These are phyloP conservation scores for Merodon equestris DNA, from an alignment of 2,888 invertebrate genomes.

Conservation along the genomic window DNA sequence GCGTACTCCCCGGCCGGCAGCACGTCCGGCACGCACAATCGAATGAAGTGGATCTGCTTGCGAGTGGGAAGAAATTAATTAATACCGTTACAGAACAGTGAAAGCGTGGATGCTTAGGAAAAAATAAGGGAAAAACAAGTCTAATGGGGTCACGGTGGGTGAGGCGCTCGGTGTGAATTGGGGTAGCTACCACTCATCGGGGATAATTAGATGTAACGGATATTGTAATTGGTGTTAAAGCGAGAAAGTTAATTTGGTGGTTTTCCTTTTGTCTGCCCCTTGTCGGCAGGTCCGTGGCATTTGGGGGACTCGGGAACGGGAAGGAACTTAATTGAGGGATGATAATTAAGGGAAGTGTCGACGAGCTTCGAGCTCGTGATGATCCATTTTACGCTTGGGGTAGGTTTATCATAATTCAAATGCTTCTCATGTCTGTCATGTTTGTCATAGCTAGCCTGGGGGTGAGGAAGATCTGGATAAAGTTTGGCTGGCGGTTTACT, in stretches of 20 bases:
- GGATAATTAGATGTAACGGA: slow-evolving; percentile 79
- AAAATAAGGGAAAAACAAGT: slow-evolving; percentile 50
- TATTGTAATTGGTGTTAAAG: slow-evolving; percentile 79
- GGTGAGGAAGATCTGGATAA: too few species aligned
- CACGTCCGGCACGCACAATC: background rate
- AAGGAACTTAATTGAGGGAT: slow-evolving; percentile 66
- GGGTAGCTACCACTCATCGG: slow-evolving; percentile 48
- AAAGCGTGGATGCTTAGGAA: slow-evolving; percentile 39
- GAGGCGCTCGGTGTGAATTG: background rate
- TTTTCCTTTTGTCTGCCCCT: slow-evolving; percentile 46
- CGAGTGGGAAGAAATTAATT: slow-evolving; percentile 65
- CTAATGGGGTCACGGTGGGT: background rate
- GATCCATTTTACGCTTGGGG: slow-evolving; percentile 36
- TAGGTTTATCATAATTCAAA: slow-evolving; percentile 32
- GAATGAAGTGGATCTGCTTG: background rate
- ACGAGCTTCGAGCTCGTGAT: background rate
- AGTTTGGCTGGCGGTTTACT: background rate
- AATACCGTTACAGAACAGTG: slow-evolving; percentile 51
- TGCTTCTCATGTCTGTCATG: background rate
- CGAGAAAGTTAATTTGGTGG: slow-evolving; percentile 75
- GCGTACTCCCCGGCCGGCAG: background rate
- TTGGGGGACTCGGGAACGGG: slow-evolving; percentile 9
- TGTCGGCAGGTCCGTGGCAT: too few species aligned
- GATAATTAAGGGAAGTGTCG: slow-evolving; percentile 47
- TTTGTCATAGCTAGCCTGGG: too few species aligned